Evolutionary conservation across 2,888 invertebrate species (phyloP).

Genomic region (Torymus aiolomorphi): DNA sequence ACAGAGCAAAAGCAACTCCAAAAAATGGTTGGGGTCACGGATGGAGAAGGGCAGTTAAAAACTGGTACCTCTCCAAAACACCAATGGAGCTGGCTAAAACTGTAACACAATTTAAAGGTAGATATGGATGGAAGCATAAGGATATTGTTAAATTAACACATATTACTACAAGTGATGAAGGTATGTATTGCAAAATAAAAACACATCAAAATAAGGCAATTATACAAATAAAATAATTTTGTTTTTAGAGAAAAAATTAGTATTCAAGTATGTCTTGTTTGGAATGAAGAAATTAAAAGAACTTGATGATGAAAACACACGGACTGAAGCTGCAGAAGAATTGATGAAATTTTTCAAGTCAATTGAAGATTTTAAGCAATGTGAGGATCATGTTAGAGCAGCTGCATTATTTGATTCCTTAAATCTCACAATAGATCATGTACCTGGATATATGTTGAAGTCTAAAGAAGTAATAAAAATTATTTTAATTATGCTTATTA

Average conservation of each 20-base stretch:
- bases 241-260: slow-evolving; percentile 64
- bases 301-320: not conserved
- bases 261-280: slow-evolving; percentile 77
- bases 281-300: slow-evolving; percentile 77
- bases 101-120: slow-evolving; percentile 80
- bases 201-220: no score
- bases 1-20: slow-evolving; percentile 62
- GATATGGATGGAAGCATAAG: slow-evolving; percentile 84
- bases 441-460: slow-evolving; percentile 83
- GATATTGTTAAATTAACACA: slow-evolving; percentile 83
- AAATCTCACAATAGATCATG: slow-evolving; percentile 81
- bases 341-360: slow-evolving; percentile 66
- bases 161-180: slow-evolving; percentile 64
- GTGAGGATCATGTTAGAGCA: slow-evolving; percentile 77
- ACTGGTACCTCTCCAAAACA: slow-evolving; percentile 82
- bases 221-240: not conserved
- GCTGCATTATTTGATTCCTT: slow-evolving; percentile 77
- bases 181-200: slow-evolving; percentile 49
- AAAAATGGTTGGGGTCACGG: slow-evolving; percentile 79
- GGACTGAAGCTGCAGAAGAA: slow-evolving; percentile 72
- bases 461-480: slow-evolving; percentile 78
- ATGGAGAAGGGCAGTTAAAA: slow-evolving; percentile 80
- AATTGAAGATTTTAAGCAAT: slow-evolving; percentile 70
- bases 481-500: not conserved
- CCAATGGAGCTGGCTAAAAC: slow-evolving; percentile 81